These are phyloP conservation scores for Amphilophus citrinellus DNA, from an alignment of 2,113 vertebrate species.

Conservation along the genomic window DNA sequence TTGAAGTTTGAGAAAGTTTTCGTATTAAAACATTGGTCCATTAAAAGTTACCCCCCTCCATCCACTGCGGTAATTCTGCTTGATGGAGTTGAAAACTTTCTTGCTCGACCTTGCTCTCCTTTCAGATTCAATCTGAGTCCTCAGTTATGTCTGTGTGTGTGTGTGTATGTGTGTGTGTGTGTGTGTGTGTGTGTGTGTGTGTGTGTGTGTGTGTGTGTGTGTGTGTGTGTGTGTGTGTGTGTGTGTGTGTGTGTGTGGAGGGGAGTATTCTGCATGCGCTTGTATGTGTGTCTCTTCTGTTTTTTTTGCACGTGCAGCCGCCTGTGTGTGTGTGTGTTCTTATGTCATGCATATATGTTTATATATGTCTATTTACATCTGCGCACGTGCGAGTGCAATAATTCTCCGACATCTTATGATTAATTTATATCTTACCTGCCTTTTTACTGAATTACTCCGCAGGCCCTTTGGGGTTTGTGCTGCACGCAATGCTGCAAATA, in stretches of 20 bases:
- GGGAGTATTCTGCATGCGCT: neutral
- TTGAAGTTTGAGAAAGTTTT: conserved; percentile 59
- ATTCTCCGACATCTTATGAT: conserved; percentile 72
- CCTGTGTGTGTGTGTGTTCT: conserved; percentile 18
- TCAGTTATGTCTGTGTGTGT: conserved; percentile 35
- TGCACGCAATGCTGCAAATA: conserved; percentile 78
- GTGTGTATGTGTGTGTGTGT: neutral
- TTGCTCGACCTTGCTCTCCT: conserved; percentile 65
- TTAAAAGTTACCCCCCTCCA: conserved; percentile 71
- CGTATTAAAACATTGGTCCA: conserved; percentile 61
- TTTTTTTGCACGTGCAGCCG: conserved; percentile 15
- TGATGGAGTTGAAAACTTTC: conserved; percentile 72
- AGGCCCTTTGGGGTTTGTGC: conserved; percentile 65
- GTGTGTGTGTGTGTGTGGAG: neutral
- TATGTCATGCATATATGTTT: conserved; percentile 17
- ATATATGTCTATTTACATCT: conserved; percentile 24
- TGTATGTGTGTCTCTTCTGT: neutral
- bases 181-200: too few relatives aligned
- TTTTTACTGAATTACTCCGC: conserved; percentile 78
- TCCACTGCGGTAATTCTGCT: conserved; percentile 62
- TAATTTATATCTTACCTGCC: conserved; percentile 81
- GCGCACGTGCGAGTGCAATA: conserved; percentile 48
- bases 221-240: neutral
- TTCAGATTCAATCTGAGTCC: conserved; percentile 69
- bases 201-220: too few relatives aligned